phyloP scores from a whole-genome alignment of 2,888 invertebrate genomes.

The Dasysyrphus tricinctus region DNA sequence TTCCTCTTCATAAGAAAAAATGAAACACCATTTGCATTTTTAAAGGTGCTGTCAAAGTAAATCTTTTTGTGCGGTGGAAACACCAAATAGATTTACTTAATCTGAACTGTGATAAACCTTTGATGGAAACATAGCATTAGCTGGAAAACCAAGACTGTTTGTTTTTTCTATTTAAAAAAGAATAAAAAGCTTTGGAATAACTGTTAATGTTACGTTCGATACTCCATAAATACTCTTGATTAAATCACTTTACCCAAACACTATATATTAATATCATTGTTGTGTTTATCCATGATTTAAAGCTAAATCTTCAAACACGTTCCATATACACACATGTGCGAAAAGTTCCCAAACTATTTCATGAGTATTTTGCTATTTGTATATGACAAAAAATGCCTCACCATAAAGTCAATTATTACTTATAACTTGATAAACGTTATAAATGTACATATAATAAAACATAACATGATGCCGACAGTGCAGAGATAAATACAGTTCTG shows the following conservation, averaged over 20 bases:
- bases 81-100: too few species aligned
- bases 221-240: too few species aligned
- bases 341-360: slow-evolving; percentile 27
- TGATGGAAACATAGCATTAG: too few species aligned
- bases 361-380: background rate
- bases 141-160: too few species aligned
- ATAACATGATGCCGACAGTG: slow-evolving; percentile 11
- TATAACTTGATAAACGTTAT: background rate
- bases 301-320: background rate
- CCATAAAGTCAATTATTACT: background rate
- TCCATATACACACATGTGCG: background rate
- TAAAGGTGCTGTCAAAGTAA: too few species aligned
- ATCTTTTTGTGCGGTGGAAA: too few species aligned
- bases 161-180: too few species aligned
- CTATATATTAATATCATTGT: background rate
- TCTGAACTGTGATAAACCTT: too few species aligned
- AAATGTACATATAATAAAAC: background rate
- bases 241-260: background rate
- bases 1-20: too few species aligned
- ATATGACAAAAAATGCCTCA: background rate
- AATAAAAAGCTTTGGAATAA: too few species aligned
- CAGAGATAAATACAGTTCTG: slow-evolving; percentile 34
- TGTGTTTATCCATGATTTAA: background rate
- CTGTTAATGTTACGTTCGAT: too few species aligned
- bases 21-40: too few species aligned